phyloP scores from a whole-genome alignment of 2,888 invertebrate species.

The Agrypnus murinus region DNA sequence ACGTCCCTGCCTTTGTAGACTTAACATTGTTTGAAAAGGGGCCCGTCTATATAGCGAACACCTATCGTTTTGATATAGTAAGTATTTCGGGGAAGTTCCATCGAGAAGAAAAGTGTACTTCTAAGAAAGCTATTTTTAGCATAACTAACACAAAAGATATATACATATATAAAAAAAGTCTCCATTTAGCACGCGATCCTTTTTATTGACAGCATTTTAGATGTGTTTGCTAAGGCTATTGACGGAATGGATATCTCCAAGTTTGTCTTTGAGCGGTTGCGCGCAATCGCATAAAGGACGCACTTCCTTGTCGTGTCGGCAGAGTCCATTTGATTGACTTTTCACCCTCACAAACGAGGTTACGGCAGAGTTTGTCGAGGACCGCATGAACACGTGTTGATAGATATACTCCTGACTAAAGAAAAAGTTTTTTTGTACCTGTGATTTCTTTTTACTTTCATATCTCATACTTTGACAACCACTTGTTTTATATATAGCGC shows the following conservation, averaged over 20 bases:
- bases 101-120: constrained; percentile 10
- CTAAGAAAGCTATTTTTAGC: constrained; percentile 22
- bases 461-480: constrained; percentile 12
- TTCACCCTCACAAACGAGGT: constrained; percentile 33
- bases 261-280: constrained; percentile 23
- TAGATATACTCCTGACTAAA: constrained; percentile 18
- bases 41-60: constrained; percentile 9
- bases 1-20: constrained; percentile 16
- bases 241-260: constrained; percentile 29
- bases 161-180: constrained; percentile 20
- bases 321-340: constrained; percentile 37
- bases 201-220: constrained; percentile 33
- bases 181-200: constrained; percentile 29
- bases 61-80: constrained; percentile 12
- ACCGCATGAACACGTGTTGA: constrained; percentile 31
- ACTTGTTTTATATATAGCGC: not conserved
- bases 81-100: constrained; percentile 16
- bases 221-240: constrained; percentile 31
- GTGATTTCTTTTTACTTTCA: constrained; percentile 5
- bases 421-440: not conserved
- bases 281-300: constrained; percentile 17
- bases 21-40: constrained; percentile 18
- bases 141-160: constrained; percentile 22
- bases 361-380: constrained; percentile 31
- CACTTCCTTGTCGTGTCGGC: constrained; percentile 18